These are phyloP conservation scores for Erebia aethiops DNA, from an alignment of 2,888 invertebrate genomes.

Conservation along the genomic window DNA sequence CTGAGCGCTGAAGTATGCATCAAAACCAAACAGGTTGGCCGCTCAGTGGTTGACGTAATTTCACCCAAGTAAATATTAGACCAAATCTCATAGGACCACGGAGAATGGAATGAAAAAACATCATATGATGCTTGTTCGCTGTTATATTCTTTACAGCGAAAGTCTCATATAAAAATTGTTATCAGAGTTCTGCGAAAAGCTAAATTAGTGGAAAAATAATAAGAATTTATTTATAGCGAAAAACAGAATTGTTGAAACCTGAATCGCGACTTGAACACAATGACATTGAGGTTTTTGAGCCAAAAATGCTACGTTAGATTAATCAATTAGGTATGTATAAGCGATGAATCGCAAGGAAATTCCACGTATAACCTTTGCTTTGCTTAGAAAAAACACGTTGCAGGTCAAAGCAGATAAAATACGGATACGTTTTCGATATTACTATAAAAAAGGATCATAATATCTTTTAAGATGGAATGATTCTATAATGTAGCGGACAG, in stretches of 20 bases:
- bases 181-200: background rate
- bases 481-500: constrained; percentile 70
- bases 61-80: constrained; percentile 76
- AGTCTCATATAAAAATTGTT: background rate
- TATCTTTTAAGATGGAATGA: constrained; percentile 67
- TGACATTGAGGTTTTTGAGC: too few species aligned
- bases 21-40: constrained; percentile 76
- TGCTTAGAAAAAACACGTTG: background rate
- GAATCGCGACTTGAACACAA: background rate
- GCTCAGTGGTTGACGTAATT: constrained; percentile 72
- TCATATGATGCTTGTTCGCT: constrained; percentile 55
- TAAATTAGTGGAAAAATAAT: background rate
- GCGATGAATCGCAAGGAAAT: background rate
- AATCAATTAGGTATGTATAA: too few species aligned
- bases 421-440: constrained; percentile 32
- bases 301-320: too few species aligned
- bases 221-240: too few species aligned
- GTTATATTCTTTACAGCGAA: constrained; percentile 42
- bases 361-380: constrained; percentile 1
- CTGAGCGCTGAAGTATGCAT: constrained; percentile 73
- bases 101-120: constrained; percentile 70
- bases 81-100: constrained; percentile 67
- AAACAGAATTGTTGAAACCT: background rate
- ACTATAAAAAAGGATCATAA: constrained; percentile 71
- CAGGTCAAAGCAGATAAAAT: background rate